Conservation (phyloP, 2,113 vertebrate species). For the Pelecanus crispus region DNA sequence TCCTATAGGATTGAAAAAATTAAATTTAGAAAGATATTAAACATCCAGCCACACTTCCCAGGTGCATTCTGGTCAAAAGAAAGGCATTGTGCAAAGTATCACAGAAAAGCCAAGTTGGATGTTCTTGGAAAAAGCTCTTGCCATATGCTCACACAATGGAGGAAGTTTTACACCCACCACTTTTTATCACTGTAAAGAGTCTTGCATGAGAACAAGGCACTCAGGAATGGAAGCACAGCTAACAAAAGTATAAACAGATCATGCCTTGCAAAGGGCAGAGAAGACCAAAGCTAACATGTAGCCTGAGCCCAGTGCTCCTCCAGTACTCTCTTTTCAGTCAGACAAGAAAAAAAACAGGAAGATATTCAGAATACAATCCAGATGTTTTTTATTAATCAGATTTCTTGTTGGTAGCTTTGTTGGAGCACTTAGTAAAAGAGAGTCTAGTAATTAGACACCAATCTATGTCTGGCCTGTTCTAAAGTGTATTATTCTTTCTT, state of each 20-base stretch:
- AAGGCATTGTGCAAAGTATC: neutral
- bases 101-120: neutral
- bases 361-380: neutral
- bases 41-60: neutral
- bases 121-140: neutral
- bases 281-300: neutral
- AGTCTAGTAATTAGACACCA: neutral
- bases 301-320: neutral
- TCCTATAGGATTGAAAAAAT: neutral
- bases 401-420: neutral
- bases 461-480: neutral
- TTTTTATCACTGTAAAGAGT: neutral
- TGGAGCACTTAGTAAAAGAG: neutral
- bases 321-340: neutral
- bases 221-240: neutral
- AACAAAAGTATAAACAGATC: neutral
- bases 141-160: neutral
- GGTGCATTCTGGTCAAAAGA: neutral
- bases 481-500: neutral
- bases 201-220: neutral
- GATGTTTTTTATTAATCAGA: neutral
- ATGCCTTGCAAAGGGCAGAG: neutral
- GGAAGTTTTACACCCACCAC: neutral
- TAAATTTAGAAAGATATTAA: neutral
- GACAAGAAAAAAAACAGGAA: neutral